These are phyloP conservation scores for Aplysina aerophoba DNA, from an alignment of 37 sponge, comb jelly and placozoan species.

Conservation along the genomic window DNA sequence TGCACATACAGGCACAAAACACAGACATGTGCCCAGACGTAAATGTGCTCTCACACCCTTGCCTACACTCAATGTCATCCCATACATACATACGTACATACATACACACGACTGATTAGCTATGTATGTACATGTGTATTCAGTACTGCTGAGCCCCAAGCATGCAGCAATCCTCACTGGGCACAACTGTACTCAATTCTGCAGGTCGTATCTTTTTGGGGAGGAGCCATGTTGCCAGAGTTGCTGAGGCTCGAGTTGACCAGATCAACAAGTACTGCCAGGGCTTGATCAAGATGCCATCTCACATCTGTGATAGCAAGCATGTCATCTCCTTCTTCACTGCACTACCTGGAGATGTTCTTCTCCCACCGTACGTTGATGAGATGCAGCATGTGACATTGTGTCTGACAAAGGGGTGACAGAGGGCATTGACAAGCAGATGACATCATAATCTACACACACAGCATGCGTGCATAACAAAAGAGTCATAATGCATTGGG, in stretches of 20 bases:
- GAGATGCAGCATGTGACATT: no score
- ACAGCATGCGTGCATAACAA: no score
- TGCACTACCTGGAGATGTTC: slow-evolving; percentile 60
- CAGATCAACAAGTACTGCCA: slow-evolving; percentile 77
- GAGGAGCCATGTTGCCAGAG: slow-evolving; percentile 75
- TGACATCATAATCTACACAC: no score
- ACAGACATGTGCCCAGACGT: slow-evolving; percentile 3
- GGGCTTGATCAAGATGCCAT: slow-evolving; percentile 64
- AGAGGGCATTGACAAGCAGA: no score
- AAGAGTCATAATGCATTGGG: no score
- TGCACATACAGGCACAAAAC: no score
- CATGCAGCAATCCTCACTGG: background rate
- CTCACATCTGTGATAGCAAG: slow-evolving; percentile 48
- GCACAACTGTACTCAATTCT: background rate
- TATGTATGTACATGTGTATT: background rate
- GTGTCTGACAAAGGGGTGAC: no score
- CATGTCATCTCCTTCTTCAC: slow-evolving; percentile 76
- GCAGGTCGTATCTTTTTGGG: slow-evolving; percentile 78
- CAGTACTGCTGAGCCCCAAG: no score
- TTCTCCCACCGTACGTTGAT: slow-evolving; percentile 62
- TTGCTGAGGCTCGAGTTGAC: slow-evolving; percentile 83
- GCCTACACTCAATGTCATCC: background rate
- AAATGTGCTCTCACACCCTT: background rate
- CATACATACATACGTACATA: no score
- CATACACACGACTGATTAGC: background rate